Evolutionary conservation across 2,888 invertebrate species (phyloP).

Genomic region (Tetragonula carbonaria): DNA sequence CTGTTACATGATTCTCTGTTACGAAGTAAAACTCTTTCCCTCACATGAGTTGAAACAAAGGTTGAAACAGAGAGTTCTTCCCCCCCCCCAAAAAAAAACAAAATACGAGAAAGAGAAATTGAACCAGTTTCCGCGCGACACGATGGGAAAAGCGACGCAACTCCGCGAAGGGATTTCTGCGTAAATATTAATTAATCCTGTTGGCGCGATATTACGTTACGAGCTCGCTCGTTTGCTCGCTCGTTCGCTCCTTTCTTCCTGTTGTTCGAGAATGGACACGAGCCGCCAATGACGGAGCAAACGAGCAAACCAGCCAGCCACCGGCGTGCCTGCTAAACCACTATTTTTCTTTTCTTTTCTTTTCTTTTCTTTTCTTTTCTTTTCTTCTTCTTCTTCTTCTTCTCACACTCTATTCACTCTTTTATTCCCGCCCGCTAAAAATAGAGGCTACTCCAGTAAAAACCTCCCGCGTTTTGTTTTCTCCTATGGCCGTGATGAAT

Average conservation of each 20-base stretch:
- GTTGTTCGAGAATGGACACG: constrained; percentile 38
- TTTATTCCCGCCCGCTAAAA: constrained; percentile 59
- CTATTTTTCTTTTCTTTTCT: constrained; percentile 36
- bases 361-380: too few relatives aligned
- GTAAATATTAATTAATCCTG: constrained; percentile 58
- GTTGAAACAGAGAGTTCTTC: too few relatives aligned
- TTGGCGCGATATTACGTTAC: constrained; percentile 51
- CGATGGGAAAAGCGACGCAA: neutral
- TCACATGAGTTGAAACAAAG: too few relatives aligned
- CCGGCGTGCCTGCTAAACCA: constrained; percentile 49
- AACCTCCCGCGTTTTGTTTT: constrained; percentile 50
- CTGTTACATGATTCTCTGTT: too few relatives aligned
- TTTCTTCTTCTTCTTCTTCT: neutral
- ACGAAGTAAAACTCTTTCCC: too few relatives aligned
- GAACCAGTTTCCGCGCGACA: constrained; percentile 3
- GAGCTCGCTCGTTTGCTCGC: constrained; percentile 2
- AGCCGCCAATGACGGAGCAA: constrained; percentile 55
- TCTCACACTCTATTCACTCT: constrained; percentile 62
- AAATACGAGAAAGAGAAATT: neutral
- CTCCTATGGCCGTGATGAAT: constrained; percentile 61
- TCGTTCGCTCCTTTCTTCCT: constrained; percentile 25
- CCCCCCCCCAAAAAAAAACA: too few relatives aligned
- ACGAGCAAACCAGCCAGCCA: constrained; percentile 19
- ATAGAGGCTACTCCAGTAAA: constrained; percentile 59
- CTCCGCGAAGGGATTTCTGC: constrained; percentile 29